These are phyloP conservation scores for Thunnus thynnus DNA, from an alignment of 2,113 vertebrate species.

Conservation along the genomic window DNA sequence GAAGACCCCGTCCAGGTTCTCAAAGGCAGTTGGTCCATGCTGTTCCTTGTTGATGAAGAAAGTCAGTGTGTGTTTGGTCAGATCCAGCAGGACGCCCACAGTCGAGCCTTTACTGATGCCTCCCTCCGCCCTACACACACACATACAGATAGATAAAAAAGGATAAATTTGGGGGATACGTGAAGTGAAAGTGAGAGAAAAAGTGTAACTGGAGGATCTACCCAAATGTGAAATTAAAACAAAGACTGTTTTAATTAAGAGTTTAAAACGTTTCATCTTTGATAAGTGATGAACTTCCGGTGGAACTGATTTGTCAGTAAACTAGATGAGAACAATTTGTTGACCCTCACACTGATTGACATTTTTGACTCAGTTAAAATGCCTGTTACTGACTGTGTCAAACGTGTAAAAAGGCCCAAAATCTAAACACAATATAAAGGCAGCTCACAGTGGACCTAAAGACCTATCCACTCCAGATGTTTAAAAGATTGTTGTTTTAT, in stretches of 20 bases:
- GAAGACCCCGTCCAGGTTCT: slow-evolving; percentile 95
- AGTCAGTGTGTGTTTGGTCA: slow-evolving; percentile 92
- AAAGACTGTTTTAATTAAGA: no score
- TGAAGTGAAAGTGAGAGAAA: neutral
- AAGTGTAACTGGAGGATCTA: neutral
- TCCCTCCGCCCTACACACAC: slow-evolving; percentile 90
- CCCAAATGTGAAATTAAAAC: neutral
- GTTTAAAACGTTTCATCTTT: no score
- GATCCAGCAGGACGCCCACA: slow-evolving; percentile 94
- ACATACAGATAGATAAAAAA: neutral
- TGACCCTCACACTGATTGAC: no score
- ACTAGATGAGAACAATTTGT: no score
- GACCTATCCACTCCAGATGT: no score
- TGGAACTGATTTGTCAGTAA: no score
- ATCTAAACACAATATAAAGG: no score
- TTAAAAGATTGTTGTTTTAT: neutral
- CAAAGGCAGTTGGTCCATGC: slow-evolving; percentile 95
- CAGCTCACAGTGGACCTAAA: neutral
- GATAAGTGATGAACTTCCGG: no score
- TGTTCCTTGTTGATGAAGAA: slow-evolving; percentile 98
- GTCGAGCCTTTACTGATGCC: slow-evolving; percentile 94
- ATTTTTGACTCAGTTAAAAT: no score
- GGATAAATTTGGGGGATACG: neutral
- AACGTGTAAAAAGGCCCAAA: no score
- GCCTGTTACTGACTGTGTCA: no score